Conservation (phyloP, 1,140 invertebrate genomes). For the Oryctes rhinoceros region DNA sequence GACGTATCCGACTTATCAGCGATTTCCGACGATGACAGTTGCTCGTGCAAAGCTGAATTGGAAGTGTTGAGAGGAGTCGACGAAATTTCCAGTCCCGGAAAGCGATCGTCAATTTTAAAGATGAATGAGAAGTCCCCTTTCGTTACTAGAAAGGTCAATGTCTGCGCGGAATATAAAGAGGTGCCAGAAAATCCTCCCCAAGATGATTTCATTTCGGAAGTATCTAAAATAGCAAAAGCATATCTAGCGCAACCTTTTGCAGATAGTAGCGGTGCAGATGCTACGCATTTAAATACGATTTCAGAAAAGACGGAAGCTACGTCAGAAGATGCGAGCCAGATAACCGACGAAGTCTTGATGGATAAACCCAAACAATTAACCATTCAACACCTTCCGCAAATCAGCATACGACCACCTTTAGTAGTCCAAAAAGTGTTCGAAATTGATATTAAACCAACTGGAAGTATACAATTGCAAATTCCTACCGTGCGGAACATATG, state of each 20-base stretch:
- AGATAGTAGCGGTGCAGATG: not conserved
- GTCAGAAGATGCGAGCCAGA: not conserved
- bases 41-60: not conserved
- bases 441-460: conserved; percentile 49
- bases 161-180: not conserved
- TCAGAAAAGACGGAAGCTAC: conserved; percentile 46
- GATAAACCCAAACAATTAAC: conserved; percentile 44
- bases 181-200: not conserved
- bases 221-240: not conserved
- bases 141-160: not conserved
- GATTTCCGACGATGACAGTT: not conserved
- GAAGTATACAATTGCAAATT: conserved; percentile 40
- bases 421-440: conserved; percentile 44
- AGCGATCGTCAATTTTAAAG: not conserved
- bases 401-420: conserved; percentile 46
- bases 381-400: conserved; percentile 49
- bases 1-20: not conserved
- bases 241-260: not conserved
- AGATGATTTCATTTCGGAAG: not conserved
- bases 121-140: not conserved
- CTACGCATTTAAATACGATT: conserved; percentile 46
- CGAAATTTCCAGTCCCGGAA: not conserved
- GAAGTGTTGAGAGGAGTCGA: not conserved
- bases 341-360: not conserved
- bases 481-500: conserved; percentile 44